These are phyloP conservation scores for Coptodon rendalli DNA, from an alignment of 2,113 vertebrate genomes.

Conservation along the genomic window DNA sequence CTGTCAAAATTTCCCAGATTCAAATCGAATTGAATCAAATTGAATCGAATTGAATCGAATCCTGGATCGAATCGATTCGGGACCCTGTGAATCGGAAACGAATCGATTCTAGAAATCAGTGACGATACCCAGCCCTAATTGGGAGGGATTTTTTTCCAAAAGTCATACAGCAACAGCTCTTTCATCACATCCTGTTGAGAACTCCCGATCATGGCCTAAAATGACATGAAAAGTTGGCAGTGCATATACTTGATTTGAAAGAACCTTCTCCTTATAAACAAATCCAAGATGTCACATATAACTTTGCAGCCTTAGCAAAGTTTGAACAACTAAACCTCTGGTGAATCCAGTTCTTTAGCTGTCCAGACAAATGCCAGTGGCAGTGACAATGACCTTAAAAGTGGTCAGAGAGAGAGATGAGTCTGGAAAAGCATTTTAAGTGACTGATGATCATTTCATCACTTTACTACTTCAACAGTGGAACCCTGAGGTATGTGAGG, in stretches of 20 bases:
- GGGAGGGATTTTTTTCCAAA: neutral
- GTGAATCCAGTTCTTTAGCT: neutral
- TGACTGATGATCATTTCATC: slow-evolving; percentile 15
- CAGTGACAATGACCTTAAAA: neutral
- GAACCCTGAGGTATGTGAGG: neutral
- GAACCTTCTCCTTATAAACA: neutral
- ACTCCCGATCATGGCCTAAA: neutral
- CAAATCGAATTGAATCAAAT: no score
- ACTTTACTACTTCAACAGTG: neutral
- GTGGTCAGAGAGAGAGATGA: neutral
- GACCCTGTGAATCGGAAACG: no score
- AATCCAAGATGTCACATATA: neutral
- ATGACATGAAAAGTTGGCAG: neutral
- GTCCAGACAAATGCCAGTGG: neutral
- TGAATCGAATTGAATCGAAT: no score
- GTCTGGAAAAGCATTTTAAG: neutral
- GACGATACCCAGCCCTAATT: no score
- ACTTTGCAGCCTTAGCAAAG: neutral
- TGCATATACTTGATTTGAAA: neutral
- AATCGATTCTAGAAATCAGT: no score
- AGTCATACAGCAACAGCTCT: neutral
- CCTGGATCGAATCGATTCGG: no score
- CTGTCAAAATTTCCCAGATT: no score
- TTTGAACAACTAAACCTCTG: neutral
- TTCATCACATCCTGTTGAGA: neutral